Conservation (phyloP, 1,140 invertebrate species). For the Drosophila auraria region DNA sequence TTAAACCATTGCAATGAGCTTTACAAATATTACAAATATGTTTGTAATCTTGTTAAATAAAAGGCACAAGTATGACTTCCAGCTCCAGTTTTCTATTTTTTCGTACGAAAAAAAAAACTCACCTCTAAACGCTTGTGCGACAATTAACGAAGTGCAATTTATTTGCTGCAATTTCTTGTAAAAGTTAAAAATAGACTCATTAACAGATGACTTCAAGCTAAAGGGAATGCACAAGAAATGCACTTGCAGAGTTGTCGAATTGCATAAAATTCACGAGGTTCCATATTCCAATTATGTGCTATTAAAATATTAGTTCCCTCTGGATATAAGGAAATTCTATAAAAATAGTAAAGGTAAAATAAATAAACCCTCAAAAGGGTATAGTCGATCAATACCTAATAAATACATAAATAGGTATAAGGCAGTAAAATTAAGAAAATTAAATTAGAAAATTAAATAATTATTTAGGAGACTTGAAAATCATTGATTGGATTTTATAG, state of each 20-base stretch:
- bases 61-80: fast-evolving
- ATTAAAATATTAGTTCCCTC: too few species aligned
- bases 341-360: too few species aligned
- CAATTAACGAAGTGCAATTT: conserved; percentile 44
- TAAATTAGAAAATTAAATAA: not conserved
- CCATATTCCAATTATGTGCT: too few species aligned
- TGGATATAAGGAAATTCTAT: too few species aligned
- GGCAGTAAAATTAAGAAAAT: not conserved
- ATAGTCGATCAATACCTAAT: too few species aligned
- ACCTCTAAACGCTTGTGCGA: conserved; percentile 26
- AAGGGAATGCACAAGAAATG: conserved; percentile 22
- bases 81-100: not conserved
- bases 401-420: not conserved
- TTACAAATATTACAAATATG: too few species aligned
- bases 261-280: not conserved
- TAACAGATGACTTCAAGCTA: conserved; percentile 40
- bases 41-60: not conserved
- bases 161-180: conserved; percentile 45
- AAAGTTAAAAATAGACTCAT: conserved; percentile 64
- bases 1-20: not conserved
- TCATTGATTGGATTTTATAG: too few species aligned
- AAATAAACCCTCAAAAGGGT: too few species aligned
- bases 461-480: too few species aligned
- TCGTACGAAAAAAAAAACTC: not conserved
- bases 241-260: conserved; percentile 30